Conservation (phyloP, 2,888 invertebrate genomes). For the Dichetophora obliterata region DNA sequence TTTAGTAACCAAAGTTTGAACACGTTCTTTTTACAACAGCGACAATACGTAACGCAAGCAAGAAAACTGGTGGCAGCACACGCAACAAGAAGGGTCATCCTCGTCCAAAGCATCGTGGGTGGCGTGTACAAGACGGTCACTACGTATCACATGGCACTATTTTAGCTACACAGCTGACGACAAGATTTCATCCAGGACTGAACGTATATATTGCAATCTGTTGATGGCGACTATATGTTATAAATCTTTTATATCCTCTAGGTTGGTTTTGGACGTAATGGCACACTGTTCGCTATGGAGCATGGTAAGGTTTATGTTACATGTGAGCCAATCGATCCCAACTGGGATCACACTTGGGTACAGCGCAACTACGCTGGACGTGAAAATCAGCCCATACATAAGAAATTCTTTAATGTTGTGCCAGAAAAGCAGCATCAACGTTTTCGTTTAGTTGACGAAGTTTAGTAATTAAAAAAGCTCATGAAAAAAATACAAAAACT, state of each 20-base stretch:
- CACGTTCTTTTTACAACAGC: constrained; percentile 46
- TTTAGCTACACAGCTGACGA: constrained; percentile 77
- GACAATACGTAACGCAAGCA: constrained; percentile 76
- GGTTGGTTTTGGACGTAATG: constrained; percentile 87
- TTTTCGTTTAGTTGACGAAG: constrained; percentile 82
- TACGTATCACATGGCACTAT: constrained; percentile 77
- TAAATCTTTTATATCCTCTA: constrained; percentile 60
- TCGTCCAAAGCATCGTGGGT: constrained; percentile 82
- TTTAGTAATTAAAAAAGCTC: constrained; percentile 68
- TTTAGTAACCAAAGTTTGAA: neutral
- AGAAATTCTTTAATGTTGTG: constrained; percentile 88
- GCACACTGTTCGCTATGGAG: constrained; percentile 84
- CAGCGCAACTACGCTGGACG: constrained; percentile 76
- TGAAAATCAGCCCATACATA: constrained; percentile 78
- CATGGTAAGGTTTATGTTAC: constrained; percentile 85
- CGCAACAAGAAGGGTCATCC: constrained; percentile 77
- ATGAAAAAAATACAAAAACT: neutral
- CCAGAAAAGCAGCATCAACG: constrained; percentile 82
- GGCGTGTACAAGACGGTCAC: constrained; percentile 81
- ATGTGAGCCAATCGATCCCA: constrained; percentile 84
- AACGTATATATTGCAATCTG: constrained; percentile 78
- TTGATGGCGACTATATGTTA: too few relatives aligned
- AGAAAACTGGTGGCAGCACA: constrained; percentile 81
- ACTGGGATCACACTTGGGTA: constrained; percentile 84
- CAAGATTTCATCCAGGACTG: constrained; percentile 84